phyloP scores from a whole-genome alignment of 1,140 invertebrate species.

The Meloidogyne chitwoodi region DNA sequence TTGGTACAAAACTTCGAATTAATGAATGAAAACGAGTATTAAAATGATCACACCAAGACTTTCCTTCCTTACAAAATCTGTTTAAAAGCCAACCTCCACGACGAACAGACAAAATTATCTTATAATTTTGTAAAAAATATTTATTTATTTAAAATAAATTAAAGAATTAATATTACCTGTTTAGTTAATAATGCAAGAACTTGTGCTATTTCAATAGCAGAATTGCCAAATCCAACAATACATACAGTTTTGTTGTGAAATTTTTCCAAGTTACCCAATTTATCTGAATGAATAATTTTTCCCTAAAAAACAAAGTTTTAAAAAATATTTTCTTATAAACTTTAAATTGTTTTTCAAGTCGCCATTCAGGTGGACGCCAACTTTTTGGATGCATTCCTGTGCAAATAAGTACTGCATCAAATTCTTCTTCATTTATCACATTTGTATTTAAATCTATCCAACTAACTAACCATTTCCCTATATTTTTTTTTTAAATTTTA shows the following conservation, averaged over 20 bases:
- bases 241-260: slow-evolving; percentile 3
- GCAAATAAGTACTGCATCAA: slow-evolving; percentile 21
- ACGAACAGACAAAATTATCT: slow-evolving; percentile 9
- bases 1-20: neutral
- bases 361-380: slow-evolving; percentile 18
- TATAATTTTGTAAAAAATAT: neutral
- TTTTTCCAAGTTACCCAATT: neutral
- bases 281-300: slow-evolving; percentile 11
- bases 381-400: slow-evolving; percentile 4
- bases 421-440: slow-evolving; percentile 16
- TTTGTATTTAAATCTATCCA: neutral
- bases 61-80: neutral
- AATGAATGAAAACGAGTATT: slow-evolving; percentile 10
- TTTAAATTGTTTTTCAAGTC: slow-evolving; percentile 17
- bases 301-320: neutral
- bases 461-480: slow-evolving; percentile 5
- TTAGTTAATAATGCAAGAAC: slow-evolving; percentile 2
- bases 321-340: neutral
- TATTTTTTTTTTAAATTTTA: no score
- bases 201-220: slow-evolving; percentile 6
- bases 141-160: neutral
- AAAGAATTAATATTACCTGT: neutral
- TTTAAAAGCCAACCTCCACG: slow-evolving; percentile 14
- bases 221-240: slow-evolving; percentile 18
- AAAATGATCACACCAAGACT: slow-evolving; percentile 1